These are phyloP conservation scores for Montipora efflorescens DNA, from an alignment of 64 coral and sea anemone species.

Conservation along the genomic window DNA sequence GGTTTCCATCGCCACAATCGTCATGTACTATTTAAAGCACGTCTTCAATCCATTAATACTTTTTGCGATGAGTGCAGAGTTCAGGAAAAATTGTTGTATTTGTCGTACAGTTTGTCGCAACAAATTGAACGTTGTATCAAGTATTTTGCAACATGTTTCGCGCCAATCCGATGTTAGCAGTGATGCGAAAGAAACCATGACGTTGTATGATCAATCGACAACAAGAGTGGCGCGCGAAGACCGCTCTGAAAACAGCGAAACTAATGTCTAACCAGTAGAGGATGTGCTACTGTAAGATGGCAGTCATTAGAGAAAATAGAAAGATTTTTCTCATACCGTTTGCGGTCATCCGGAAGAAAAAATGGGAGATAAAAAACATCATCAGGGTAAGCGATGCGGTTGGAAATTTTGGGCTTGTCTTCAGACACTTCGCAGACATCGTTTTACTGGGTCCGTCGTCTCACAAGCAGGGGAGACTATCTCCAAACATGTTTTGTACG, in stretches of 20 bases:
- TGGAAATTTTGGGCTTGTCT: no score
- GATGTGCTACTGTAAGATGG: neutral
- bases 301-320: no score
- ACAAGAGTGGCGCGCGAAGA: neutral
- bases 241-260: neutral
- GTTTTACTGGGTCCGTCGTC: no score
- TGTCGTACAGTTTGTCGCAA: neutral
- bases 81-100: conserved; percentile 42
- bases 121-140: neutral
- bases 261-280: neutral
- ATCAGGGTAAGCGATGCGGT: no score
- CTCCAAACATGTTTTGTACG: no score
- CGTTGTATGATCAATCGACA: neutral
- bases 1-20: conserved; percentile 21
- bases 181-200: neutral
- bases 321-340: no score
- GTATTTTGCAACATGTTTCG: neutral
- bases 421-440: no score
- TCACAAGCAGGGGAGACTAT: no score
- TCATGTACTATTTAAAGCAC: conserved; percentile 89
- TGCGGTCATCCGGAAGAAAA: no score
- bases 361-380: no score
- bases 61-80: conserved; percentile 90
- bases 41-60: conserved; percentile 88
- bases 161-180: neutral